These are phyloP conservation scores for Drosophila engyochracea DNA, from an alignment of 2,888 invertebrate species.

Conservation along the genomic window DNA sequence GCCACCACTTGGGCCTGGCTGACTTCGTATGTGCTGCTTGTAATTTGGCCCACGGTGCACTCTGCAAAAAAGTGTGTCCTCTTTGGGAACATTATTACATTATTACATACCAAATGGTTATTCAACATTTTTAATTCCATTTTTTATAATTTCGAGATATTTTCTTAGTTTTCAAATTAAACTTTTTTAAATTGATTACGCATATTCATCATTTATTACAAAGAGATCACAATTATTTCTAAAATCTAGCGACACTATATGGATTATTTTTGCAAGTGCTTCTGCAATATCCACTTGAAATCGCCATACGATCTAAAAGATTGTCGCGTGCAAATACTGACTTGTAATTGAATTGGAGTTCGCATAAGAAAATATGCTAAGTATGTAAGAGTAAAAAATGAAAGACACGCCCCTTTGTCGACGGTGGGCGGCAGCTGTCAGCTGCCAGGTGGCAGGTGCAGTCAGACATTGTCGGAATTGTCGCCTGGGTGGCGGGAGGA, in stretches of 20 bases:
- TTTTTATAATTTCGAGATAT: not conserved
- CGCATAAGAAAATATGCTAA: constrained; percentile 67
- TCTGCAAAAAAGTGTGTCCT: not conserved
- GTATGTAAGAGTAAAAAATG: constrained; percentile 23
- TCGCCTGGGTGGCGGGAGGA: not conserved
- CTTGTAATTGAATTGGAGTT: constrained; percentile 63
- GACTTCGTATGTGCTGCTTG: constrained; percentile 2
- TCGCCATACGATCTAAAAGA: constrained; percentile 45
- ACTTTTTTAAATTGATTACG: not conserved
- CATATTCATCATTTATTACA: not conserved
- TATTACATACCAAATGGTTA: not conserved
- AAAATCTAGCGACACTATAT: not conserved
- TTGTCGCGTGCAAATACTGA: constrained; percentile 51
- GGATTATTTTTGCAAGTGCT: not conserved
- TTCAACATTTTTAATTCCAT: not conserved
- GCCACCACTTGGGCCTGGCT: constrained; percentile 22
- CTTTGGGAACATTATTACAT: not conserved
- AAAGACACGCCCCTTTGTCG: constrained; percentile 41
- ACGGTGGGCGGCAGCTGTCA: constrained; percentile 46
- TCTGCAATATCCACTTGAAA: constrained; percentile 21
- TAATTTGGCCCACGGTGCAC: constrained; percentile 28
- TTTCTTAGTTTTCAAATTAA: not conserved
- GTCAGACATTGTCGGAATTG: not conserved
- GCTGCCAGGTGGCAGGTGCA: constrained; percentile 64
- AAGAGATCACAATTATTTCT: not conserved